Evolutionary conservation across 2,888 invertebrate species (phyloP).

Genomic region (Mactromeris polynyma): DNA sequence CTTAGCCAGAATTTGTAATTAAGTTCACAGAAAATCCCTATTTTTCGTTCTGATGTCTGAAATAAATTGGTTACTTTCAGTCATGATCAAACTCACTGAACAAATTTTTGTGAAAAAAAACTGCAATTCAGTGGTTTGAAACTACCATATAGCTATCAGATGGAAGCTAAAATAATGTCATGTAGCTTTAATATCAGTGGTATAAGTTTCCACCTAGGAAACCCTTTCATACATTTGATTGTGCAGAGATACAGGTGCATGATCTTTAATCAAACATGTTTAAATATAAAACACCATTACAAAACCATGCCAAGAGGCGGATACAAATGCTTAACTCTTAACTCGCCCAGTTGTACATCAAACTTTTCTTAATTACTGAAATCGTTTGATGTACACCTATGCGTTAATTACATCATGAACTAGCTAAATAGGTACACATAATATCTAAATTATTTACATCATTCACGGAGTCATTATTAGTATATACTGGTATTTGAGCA

Average conservation of each 20-base stretch:
- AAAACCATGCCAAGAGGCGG: conserved; percentile 6
- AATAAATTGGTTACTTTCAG: no score
- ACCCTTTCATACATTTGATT: conserved; percentile 5
- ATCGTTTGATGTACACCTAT: not conserved
- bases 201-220: not conserved
- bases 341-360: not conserved
- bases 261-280: not conserved
- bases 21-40: no score
- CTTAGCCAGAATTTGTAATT: no score
- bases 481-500: not conserved
- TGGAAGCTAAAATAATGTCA: no score
- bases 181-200: no score
- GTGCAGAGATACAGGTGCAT: not conserved
- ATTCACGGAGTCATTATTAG: not conserved
- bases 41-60: no score
- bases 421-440: not conserved
- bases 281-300: not conserved
- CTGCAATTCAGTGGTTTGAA: no score
- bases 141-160: no score
- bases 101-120: no score
- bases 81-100: no score
- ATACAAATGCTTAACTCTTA: not conserved
- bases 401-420: not conserved
- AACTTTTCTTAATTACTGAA: not conserved
- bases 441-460: not conserved